Evolutionary conservation across 2,888 invertebrate genomes (phyloP).

Genomic region (Cantharis flavilabris): DNA sequence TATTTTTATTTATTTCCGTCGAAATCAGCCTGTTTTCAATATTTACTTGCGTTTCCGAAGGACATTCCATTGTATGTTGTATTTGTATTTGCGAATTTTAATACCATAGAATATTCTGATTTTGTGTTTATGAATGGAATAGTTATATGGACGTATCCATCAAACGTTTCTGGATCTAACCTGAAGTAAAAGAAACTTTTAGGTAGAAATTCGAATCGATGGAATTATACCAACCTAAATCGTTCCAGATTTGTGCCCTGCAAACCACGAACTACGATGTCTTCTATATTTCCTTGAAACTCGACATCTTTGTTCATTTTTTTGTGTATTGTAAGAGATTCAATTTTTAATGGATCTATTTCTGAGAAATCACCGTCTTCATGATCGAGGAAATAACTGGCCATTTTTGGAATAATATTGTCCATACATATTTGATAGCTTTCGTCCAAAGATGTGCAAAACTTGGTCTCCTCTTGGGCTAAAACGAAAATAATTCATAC

Average conservation of each 20-base stretch:
- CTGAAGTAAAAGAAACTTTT: not conserved
- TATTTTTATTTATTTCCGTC: not conserved
- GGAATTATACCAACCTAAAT: not conserved
- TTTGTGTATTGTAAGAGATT: conserved; percentile 70
- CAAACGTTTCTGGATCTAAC: not conserved
- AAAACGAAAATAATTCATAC: conserved; percentile 35
- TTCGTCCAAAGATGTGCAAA: conserved; percentile 66
- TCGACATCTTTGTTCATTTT: conserved; percentile 67
- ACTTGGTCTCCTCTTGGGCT: conserved; percentile 68
- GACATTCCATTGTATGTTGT: not conserved
- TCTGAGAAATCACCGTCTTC: conserved; percentile 70
- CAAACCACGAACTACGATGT: conserved; percentile 65
- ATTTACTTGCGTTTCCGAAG: not conserved
- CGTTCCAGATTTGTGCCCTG: not conserved
- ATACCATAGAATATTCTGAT: not conserved
- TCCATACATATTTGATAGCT: conserved; percentile 66
- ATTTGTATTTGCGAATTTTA: not conserved
- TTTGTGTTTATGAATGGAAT: not conserved
- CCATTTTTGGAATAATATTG: conserved; percentile 63
- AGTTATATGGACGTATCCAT: not conserved
- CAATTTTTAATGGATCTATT: conserved; percentile 71
- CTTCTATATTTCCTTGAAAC: conserved; percentile 67
- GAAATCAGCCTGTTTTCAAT: not conserved
- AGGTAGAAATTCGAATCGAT: too few species aligned
- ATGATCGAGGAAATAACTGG: conserved; percentile 58